phyloP scores from a whole-genome alignment of 2,113 vertebrate genomes.

The Gymnogyps californianus region DNA sequence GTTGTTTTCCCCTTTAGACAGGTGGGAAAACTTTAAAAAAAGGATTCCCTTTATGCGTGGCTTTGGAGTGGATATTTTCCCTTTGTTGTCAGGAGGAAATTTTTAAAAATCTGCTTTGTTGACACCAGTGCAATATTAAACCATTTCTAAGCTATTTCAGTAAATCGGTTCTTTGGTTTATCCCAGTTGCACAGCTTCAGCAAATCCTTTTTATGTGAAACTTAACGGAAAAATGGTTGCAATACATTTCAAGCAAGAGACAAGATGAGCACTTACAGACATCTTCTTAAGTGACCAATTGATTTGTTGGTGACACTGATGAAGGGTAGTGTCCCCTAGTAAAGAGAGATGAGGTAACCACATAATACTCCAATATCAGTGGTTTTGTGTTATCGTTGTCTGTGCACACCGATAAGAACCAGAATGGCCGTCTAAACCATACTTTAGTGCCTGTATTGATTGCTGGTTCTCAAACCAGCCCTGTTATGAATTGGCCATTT shows the following conservation, averaged over 20 bases:
- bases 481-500: slow-evolving; percentile 50
- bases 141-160: slow-evolving; percentile 51
- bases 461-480: slow-evolving; percentile 50
- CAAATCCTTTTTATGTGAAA: slow-evolving; percentile 57
- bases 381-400: slow-evolving; percentile 49
- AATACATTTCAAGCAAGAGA: slow-evolving; percentile 41
- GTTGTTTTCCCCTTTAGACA: background rate
- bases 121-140: slow-evolving; percentile 45
- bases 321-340: slow-evolving; percentile 34
- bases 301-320: slow-evolving; percentile 65
- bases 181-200: slow-evolving; percentile 33
- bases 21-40: background rate
- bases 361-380: slow-evolving; percentile 35
- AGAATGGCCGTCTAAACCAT: slow-evolving; percentile 13
- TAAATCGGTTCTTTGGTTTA: slow-evolving; percentile 47
- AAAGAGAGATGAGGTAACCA: slow-evolving; percentile 56
- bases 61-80: slow-evolving; percentile 41
- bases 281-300: slow-evolving; percentile 41
- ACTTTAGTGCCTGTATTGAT: slow-evolving; percentile 59
- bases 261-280: slow-evolving; percentile 14
- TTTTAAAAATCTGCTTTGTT: slow-evolving; percentile 58
- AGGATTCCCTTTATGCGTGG: background rate
- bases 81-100: slow-evolving; percentile 27
- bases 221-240: slow-evolving; percentile 29
- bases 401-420: slow-evolving; percentile 65